Evolutionary conservation across 2,797 vertebrate genomes (phyloP).

Genomic region (Varecia variegata): DNA sequence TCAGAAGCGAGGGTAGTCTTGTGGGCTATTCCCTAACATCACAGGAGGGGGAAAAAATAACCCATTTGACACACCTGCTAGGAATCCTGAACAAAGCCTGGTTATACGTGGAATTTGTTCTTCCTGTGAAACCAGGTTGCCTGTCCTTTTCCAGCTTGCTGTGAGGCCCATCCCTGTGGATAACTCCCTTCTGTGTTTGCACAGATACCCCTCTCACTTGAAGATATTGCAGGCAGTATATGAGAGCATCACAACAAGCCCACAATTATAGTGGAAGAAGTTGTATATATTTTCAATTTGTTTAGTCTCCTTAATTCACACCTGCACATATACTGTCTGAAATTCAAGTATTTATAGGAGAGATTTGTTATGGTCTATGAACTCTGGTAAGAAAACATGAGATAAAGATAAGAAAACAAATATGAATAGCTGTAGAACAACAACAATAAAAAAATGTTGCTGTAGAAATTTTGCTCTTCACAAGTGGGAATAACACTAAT

Average conservation of each 20-base stretch:
- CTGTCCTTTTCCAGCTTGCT: not conserved
- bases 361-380: not conserved
- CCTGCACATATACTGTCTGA: not conserved
- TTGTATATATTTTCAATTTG: not conserved
- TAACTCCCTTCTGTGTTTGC: not conserved
- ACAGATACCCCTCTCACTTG: not conserved
- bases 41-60: not conserved
- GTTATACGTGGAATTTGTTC: not conserved
- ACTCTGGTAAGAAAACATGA: not conserved
- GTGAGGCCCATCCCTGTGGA: not conserved
- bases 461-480: not conserved
- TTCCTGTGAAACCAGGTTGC: not conserved
- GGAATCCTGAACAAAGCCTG: not conserved
- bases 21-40: not conserved
- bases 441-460: not conserved
- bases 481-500: too few relatives aligned
- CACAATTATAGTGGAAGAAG: not conserved
- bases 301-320: not conserved
- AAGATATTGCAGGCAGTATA: not conserved
- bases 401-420: constrained; percentile 13
- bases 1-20: not conserved
- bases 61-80: not conserved
- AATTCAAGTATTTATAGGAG: not conserved
- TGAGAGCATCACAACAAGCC: not conserved
- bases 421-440: not conserved